A percentile compares a stretch with the other conserved stretches of the same genome.
Conservation (phyloP, 2,888 invertebrate species). For the Hoplodrina blanda region DNA sequence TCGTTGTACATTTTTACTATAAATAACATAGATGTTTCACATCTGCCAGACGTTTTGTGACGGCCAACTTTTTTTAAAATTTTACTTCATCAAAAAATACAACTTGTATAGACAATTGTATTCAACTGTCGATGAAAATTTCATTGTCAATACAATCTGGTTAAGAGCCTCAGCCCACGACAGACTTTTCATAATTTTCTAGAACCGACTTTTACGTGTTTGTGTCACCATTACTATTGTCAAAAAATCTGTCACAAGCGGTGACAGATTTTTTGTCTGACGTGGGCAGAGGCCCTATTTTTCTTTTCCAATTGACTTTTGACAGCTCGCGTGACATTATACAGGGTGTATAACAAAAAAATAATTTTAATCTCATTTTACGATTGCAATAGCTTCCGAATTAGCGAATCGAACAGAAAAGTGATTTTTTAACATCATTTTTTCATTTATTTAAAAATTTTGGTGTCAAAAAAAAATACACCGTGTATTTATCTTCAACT, state of each 20-base stretch:
- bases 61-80: too few relatives aligned
- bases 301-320: not conserved
- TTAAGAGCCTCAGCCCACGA: not conserved
- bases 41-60: too few relatives aligned
- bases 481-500: not conserved
- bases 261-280: too few relatives aligned
- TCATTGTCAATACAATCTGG: not conserved
- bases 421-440: too few relatives aligned
- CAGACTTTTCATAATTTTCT: too few relatives aligned
- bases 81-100: not conserved
- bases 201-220: too few relatives aligned
- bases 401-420: too few relatives aligned
- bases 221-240: too few relatives aligned
- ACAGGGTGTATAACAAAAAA: constrained; percentile 9
- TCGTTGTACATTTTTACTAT: too few relatives aligned
- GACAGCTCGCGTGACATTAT: constrained; percentile 38
- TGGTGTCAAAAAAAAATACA: not conserved
- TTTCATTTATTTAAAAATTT: not conserved
- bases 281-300: too few relatives aligned
- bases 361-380: not conserved
- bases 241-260: too few relatives aligned
- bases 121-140: constrained; percentile 1
- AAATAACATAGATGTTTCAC: too few relatives aligned
- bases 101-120: not conserved
- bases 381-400: not conserved